Evolutionary conservation across 2,888 invertebrate genomes (phyloP), one percentile per base, ranked within the genome.

Genomic region (Drosophila neotestacea): DNA sequence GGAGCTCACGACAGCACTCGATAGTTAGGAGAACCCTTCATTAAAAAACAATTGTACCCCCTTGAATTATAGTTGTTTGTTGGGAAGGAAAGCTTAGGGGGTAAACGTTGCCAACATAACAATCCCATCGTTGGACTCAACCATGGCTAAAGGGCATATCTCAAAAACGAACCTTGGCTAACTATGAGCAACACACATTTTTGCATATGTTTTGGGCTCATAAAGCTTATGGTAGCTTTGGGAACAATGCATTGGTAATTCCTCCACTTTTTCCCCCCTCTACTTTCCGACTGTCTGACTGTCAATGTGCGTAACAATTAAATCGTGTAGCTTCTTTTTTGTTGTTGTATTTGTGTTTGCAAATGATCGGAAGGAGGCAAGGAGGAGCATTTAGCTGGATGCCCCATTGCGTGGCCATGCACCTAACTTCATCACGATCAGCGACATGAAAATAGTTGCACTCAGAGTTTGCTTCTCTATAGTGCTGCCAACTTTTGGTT

Each of bases 301-400:
- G 85, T 85, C 81, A 88, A 82, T 86, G 89, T 90, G 90, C 90
- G 90, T 90, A 91, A 91, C 90, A 91, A 91, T 90, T 90, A 89
- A 89, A 85, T 90, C 90, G 91, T 90, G 90, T 88, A 62, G 80
- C 82, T 79, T 77, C 85, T 79, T 67, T 79, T 71, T 58, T 67
- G n/a, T 73, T 47, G 34, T 30, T 44, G 41, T 55, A 10, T 54
- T 27, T 39, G 52, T 52, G 70, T 87, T 87, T 85, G 85, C 79
- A 87, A 87, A 82, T 87, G 80, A 85, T 54, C 56, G 60, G 73
- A 38, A 13, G 34, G 46, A 58, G 63, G 67, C 50, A 66, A 46
- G 16, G 16, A 16, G 16, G 52, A 30, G 28, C 59, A 67, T 61
- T 68, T 47, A 60, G 47, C 47, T 63, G 68, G 75, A 59, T 76